Evolutionary conservation across 2,888 invertebrate species (phyloP), one percentile per base, ranked within the genome.

Genomic region (Tinea semifulvella): DNA sequence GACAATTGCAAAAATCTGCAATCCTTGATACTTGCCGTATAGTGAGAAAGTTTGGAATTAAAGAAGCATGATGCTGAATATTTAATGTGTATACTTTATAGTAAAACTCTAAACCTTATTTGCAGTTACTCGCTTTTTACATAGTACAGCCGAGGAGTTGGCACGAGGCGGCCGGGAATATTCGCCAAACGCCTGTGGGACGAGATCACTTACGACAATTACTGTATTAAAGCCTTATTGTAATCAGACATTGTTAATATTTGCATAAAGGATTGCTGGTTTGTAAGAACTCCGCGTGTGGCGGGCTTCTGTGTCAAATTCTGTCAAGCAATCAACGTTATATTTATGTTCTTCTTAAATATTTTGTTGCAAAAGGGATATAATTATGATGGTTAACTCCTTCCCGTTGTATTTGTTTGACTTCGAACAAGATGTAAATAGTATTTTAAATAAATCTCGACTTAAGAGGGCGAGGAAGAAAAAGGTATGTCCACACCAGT

Each of bases 191-290:
- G 43, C 43, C 43, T 28, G 19, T 28, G 43, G 28, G 43, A 31
- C 43, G 11, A 40, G 38, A 27, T 51, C 50, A 42, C 49, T 50
- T 52, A 55, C 50, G 50, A 56, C 58, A 62, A 70, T 66, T 57
- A 55, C 63, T 67, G 55, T 65, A 68, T 68, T 66, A 65, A 60
- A 56, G 52, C 46, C 48, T 52, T 50, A 53, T 53, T 56, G 56
- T 43, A 31, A 53, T 50, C 54, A 54, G 57, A 61, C 64, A 63
- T 61, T 63, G 61, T 65, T 60, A 55, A 53, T 67, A 70, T 73
- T 69, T 69, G 66, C 71, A 69, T 74, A 68, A 65, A 60, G 61
- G 59, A 71, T 68, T 67, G 67, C 54, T 51, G 64, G 40, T 40
- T 40, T 22, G 40, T 40, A 6, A 22, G 40, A 22, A 13, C 62